Base-by-base conservation (phyloP, 2,888 invertebrate genomes). In the Cantharis rufa region DNA sequence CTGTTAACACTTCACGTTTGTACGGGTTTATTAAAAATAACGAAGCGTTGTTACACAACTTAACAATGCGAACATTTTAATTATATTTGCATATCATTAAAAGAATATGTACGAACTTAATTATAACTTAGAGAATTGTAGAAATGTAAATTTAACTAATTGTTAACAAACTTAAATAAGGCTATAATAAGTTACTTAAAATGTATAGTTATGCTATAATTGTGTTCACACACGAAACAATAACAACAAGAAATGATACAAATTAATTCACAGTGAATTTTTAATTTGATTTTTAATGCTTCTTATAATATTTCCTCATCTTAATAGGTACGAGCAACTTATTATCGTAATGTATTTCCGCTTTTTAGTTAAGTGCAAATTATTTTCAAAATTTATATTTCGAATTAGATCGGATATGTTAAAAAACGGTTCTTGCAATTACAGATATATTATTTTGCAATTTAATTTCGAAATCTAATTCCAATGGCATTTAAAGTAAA, bases 61-160 rank as follows among this genome's bases (percentile, higher is more conserved):
- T 71, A 75, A 78, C 78, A 76, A 78, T 76, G 75, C 74, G 62
- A 66, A 79, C 81, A 73, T 78, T 80, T 81, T 81, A 81, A 82
- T 82, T 82, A 81, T 81, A 81, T 83, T 83, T 83, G 81, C 83
- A 83, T 83, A 81, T 82, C 80, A 83, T 83, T 83, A 83, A 80
- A 81, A 77, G 63, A 63, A 61, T 74, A 73, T 71, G 77, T 79
- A 78, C 72, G 71, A 78, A 77, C 79, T 78, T 76, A 78, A 76
- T 80, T 78, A 80, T 80, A 78, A 16, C 16, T 16, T 15, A 32
- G 78, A 76, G 82, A 81, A 82, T 82, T 76, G 80, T 80, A 82
- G 78, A 82, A 83, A 82, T 81, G 82, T 81, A 83, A 82, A 83
- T 83, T 78, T 79, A 79, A 80, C 80, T 82, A 82, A 83, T 83